A percentile compares a stretch with the other conserved stretches of the same genome.
phyloP scores from a whole-genome alignment of 2,113 vertebrate species.

The Datnioides undecimradiatus region DNA sequence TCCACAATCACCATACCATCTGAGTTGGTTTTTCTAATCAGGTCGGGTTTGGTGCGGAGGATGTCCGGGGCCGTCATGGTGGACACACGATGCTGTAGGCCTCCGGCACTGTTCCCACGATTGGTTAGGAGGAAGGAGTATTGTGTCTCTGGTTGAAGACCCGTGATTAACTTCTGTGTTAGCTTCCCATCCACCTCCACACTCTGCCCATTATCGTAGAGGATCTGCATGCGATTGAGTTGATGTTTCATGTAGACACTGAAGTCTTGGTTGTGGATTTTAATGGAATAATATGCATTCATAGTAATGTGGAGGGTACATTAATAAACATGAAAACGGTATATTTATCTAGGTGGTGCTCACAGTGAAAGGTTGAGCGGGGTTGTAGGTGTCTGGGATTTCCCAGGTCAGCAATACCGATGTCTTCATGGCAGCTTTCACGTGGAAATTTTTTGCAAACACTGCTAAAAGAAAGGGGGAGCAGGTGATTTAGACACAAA shows the following conservation, averaged over 20 bases:
- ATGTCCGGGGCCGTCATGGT: conserved; percentile 96
- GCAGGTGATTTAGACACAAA: conserved; percentile 90
- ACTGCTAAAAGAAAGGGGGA: conserved; percentile 98
- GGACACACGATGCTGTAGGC: conserved; percentile 95
- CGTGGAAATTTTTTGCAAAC: conserved; percentile 99
- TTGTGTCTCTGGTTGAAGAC: conserved; percentile 95
- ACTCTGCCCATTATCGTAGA: conserved; percentile 98
- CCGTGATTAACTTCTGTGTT: conserved; percentile 96
- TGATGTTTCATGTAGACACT: not conserved
- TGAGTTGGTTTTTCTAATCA: conserved; percentile 93
- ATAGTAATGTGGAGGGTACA: not conserved
- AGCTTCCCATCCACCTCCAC: conserved; percentile 97
- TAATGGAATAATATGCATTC: not conserved
- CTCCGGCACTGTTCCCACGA: conserved; percentile 96
- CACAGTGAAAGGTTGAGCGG: conserved; percentile 98
- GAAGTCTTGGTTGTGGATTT: too few relatives aligned
- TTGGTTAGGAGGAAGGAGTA: conserved; percentile 98
- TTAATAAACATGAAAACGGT: not conserved
- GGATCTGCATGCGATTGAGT: conserved; percentile 85
- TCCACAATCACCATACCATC: conserved; percentile 97
- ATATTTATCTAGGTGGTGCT: conserved; percentile 65
- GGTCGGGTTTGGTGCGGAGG: conserved; percentile 92
- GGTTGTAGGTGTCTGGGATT: conserved; percentile 98
- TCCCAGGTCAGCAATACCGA: conserved; percentile 98
- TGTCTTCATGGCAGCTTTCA: conserved; percentile 99